These are phyloP conservation scores for Parelbella ahira DNA, from an alignment of 2,888 invertebrate genomes.

Conservation along the genomic window DNA sequence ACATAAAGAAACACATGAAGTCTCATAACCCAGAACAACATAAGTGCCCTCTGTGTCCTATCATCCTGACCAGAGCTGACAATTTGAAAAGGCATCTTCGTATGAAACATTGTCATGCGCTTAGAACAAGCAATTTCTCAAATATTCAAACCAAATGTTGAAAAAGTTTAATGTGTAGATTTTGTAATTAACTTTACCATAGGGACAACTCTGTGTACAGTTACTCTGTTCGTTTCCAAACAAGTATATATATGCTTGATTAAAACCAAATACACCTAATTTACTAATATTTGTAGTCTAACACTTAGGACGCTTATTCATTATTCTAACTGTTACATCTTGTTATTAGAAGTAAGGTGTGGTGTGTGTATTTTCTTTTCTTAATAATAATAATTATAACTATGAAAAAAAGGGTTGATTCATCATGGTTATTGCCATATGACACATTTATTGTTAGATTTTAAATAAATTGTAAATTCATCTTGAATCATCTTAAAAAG, in stretches of 20 bases:
- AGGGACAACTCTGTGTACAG: conserved; percentile 6
- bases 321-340: conserved; percentile 57
- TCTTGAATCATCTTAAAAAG: too few species aligned
- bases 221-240: conserved; percentile 5
- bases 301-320: conserved; percentile 34
- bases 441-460: too few species aligned
- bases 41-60: conserved; percentile 82
- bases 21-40: conserved; percentile 83
- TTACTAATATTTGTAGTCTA: too few species aligned
- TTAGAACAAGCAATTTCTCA: conserved; percentile 57
- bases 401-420: too few species aligned
- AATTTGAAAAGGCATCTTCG: conserved; percentile 84
- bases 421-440: too few species aligned
- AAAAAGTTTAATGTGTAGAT: conserved; percentile 10
- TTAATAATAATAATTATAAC: too few species aligned
- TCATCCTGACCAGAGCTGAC: conserved; percentile 83
- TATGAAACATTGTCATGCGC: conserved; percentile 79
- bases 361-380: conserved; percentile 62
- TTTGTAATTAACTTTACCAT: not conserved
- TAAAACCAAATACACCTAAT: conserved; percentile 36
- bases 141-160: conserved; percentile 65
- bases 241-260: conserved; percentile 16
- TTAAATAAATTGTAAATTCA: too few species aligned
- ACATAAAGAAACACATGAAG: conserved; percentile 85
- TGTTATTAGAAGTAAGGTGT: conserved; percentile 75